Base-by-base conservation (phyloP, 1,140 invertebrate genomes). In the Gonatopus flavifemur region DNA sequence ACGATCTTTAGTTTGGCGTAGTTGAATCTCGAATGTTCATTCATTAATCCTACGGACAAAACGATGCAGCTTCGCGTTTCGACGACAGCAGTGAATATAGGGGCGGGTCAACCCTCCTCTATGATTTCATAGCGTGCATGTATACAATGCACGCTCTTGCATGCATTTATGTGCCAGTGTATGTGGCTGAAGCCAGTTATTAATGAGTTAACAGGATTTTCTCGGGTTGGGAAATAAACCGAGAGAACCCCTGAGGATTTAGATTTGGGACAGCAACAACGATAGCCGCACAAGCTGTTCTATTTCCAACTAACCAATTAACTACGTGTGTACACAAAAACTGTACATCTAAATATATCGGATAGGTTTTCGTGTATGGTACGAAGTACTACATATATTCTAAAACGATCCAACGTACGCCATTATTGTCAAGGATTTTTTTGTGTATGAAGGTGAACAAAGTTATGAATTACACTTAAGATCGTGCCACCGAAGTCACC, bases 171-270 rank as follows among this genome's bases (percentile, higher is more conserved):
- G 20, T 40, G 38, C n/a, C n/a, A n/a, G n/a, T n/a, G n/a, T n/a
- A n/a, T n/a, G n/a, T n/a, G n/a, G 45, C 44, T 31, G 46, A 52
- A 48, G 53, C 56, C 59, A 58, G 55, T 63, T 68, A 68, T 67
- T 68, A 68, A 67, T 64, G 60, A 63, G 62, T 68, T 65, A 68
- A 68, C 64, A 57, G 66, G 64, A 67, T 66, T 68, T 65, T 59
- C 62, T 63, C 49, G 46, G 49, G 47, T 59, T 45, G 61, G 64
- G 62, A 66, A 67, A 66, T 64, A 64, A 50, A 52, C 40, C 53
- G 47, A 28, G 55, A 46, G 53, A 55, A 57, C 42, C 55, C 49
- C 49, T 44, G 48, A 62, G 55, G 61, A 63, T 64, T 62, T 58
- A 57, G 60, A 64, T 63, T 62, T 58, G 57, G 66, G 58, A 52